Evolutionary conservation across 2,888 invertebrate species (phyloP), one percentile per base, ranked within the genome.

Genomic region (Operophtera brumata): DNA sequence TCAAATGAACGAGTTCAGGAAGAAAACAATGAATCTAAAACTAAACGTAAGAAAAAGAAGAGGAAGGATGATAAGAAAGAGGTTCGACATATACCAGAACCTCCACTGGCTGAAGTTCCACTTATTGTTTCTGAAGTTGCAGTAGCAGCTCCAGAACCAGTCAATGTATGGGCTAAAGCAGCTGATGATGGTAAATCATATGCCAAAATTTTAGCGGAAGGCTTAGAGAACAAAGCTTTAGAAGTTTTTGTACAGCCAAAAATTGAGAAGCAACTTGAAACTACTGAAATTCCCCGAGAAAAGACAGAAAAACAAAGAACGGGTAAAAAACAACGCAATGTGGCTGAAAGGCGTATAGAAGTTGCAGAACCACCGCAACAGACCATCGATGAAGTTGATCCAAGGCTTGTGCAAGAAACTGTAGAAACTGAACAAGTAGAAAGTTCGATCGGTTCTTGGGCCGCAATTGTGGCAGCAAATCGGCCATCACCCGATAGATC

Each of bases 131-230:
- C 54, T 32, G 62, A 63, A 49, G 37, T 46, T 28, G 30, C 55
- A 47, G 41, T 25, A 25, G 32, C 41, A 42, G 32, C 54, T 20
- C 11, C 62, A 11, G 71, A 75, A 44, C 65, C 73, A 39, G 52
- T 73, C 12, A 91, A 91, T 69, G 84, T 91, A 14, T 92, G 92
- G 92, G 73, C 77, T n/a, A 86, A 84, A 69, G 64, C 85, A 34
- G 76, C 84, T 44, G 84, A 89, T 36, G 93, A 93, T 60, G 92
- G 91, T 0, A 94, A 94, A 79, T 93, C 94, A 0, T 94, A 94
- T 69, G 94, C 94, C 13, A 93, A 93, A 79, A 92, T 94, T 32
- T 85, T 94, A 6, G 92, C 93, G 12, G 90, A 91, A 67, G 81
- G 86, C 1, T 66, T 86, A 37, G 47, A 64, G n/a, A 57, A 62